Evolutionary conservation across 2,888 invertebrate genomes (phyloP).

Genomic region (Eudasyphora cyanicolor): DNA sequence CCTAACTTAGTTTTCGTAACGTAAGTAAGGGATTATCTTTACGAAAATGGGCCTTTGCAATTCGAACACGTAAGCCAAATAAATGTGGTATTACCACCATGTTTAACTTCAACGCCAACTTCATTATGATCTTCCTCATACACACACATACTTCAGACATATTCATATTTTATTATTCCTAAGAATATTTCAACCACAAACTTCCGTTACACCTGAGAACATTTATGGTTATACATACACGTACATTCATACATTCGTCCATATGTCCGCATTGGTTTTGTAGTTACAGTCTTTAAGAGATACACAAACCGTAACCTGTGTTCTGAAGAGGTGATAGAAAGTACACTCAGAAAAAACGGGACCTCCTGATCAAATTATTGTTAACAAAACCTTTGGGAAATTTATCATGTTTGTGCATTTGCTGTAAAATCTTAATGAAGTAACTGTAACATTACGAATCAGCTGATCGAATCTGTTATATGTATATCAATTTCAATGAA

Average conservation of each 20-base stretch:
- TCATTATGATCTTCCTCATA: no score
- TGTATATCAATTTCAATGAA: no score
- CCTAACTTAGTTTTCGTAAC: conserved; percentile 3
- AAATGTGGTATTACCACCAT: not conserved
- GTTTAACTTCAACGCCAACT: not conserved
- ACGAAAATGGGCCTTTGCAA: not conserved
- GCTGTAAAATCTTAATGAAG: no score
- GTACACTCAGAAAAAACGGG: no score
- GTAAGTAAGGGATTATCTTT: not conserved
- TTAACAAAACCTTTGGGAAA: no score
- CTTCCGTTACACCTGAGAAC: conserved; percentile 60
- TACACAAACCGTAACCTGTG: not conserved
- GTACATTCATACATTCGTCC: not conserved
- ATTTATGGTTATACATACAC: not conserved
- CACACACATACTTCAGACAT: not conserved
- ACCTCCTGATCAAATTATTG: no score
- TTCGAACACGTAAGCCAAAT: not conserved
- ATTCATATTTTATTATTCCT: conserved; percentile 1
- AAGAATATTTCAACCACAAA: conserved; percentile 51
- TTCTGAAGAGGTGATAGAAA: no score
- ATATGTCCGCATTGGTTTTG: no score
- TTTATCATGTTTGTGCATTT: no score
- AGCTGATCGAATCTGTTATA: no score
- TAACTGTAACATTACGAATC: no score
- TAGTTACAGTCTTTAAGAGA: not conserved